phyloP scores from a whole-genome alignment of 2,888 invertebrate genomes.

The Biston stratarius region DNA sequence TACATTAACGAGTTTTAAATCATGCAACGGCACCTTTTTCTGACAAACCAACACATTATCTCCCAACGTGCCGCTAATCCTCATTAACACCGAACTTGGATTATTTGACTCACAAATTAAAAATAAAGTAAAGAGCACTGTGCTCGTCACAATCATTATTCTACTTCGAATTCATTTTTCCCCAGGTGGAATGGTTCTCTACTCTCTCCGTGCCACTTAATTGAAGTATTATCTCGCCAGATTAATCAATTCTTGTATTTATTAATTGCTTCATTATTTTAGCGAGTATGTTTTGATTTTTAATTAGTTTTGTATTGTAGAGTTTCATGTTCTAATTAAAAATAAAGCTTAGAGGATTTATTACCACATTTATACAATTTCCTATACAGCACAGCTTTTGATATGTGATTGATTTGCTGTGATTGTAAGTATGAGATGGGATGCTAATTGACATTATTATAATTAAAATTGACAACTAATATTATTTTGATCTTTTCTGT shows the following conservation, averaged over 20 bases:
- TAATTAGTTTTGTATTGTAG: background rate
- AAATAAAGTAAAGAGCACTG: background rate
- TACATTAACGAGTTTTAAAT: background rate
- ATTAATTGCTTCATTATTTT: slow-evolving; percentile 6
- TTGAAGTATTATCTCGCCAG: background rate
- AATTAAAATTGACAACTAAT: no score
- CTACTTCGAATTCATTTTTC: background rate
- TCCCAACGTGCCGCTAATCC: slow-evolving; percentile 7
- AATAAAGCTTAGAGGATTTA: background rate
- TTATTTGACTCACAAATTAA: background rate
- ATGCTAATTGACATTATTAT: no score
- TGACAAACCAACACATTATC: slow-evolving; percentile 9
- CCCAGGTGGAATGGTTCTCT: background rate
- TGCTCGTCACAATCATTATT: slow-evolving; percentile 6
- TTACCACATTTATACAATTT: no score
- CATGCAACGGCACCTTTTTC: slow-evolving; percentile 7
- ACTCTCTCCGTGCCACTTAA: background rate
- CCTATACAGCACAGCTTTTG: no score
- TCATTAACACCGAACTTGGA: background rate
- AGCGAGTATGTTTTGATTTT: background rate
- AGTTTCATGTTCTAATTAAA: background rate
- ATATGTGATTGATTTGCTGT: no score
- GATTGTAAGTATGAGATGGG: no score
- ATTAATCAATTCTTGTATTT: background rate
- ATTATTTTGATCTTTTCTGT: no score